A percentile compares a stretch with the other conserved stretches of the same genome.
These are phyloP conservation scores for Epinotia bilunana DNA, from an alignment of 2,888 invertebrate species.

Conservation along the genomic window DNA sequence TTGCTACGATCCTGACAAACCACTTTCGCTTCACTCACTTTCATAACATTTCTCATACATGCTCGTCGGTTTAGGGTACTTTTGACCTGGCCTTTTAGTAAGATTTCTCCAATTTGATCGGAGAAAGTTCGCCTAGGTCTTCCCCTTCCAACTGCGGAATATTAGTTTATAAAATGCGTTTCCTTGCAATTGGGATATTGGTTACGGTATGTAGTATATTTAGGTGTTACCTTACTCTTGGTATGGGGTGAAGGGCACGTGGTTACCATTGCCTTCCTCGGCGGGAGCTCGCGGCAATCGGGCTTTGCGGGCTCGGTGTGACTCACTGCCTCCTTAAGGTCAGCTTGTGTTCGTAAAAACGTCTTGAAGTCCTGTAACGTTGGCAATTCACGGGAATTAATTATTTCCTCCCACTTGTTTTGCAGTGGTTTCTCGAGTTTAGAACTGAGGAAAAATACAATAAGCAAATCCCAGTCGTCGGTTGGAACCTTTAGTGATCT, in stretches of 20 bases:
- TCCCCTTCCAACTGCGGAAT: conserved; percentile 15
- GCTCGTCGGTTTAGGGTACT: too few relatives aligned
- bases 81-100: conserved; percentile 12
- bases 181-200: conserved; percentile 35
- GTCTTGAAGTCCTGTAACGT: conserved; percentile 46
- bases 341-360: conserved; percentile 7
- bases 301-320: conserved; percentile 11
- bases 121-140: too few relatives aligned
- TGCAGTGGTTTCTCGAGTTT: conserved; percentile 37
- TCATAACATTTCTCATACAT: too few relatives aligned
- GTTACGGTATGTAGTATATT: conserved; percentile 15
- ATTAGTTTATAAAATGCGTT: conserved; percentile 35
- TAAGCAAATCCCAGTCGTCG: conserved; percentile 37
- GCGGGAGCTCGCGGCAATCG: conserved; percentile 16
- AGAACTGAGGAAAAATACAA: too few relatives aligned
- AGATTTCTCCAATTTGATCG: too few relatives aligned
- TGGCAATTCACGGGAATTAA: conserved; percentile 30
- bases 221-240: conserved; percentile 16
- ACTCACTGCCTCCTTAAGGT: conserved; percentile 28
- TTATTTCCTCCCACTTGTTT: conserved; percentile 39
- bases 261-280: conserved; percentile 20
- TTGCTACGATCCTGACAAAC: too few relatives aligned
- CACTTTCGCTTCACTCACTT: too few relatives aligned
- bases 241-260: conserved; percentile 17
- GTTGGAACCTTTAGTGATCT: conserved; percentile 14